Evolutionary conservation across 2,797 vertebrate genomes (phyloP).

Genomic region (Spinibarbus caldwelli): DNA sequence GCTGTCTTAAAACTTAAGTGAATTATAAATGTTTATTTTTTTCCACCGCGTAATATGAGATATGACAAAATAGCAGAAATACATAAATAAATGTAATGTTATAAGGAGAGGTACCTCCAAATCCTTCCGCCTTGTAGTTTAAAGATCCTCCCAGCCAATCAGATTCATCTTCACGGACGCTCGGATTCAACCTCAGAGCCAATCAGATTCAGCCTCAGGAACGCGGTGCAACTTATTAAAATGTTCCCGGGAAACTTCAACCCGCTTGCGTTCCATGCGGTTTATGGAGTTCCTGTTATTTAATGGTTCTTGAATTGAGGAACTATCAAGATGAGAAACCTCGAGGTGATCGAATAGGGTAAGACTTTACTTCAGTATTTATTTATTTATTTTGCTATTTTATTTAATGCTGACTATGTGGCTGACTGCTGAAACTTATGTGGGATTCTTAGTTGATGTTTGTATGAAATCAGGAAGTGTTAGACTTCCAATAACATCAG

Average conservation of each 20-base stretch:
- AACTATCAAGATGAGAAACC: neutral
- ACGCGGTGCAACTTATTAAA: conserved; percentile 25
- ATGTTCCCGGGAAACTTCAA: neutral
- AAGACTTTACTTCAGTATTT: neutral
- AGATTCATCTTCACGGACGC: conserved; percentile 26
- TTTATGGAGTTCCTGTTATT: neutral
- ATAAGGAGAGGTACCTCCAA: conserved; percentile 6
- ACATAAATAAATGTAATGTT: neutral
- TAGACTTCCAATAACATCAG: neutral
- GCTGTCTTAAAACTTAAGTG: neutral
- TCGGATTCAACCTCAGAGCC: conserved; percentile 29
- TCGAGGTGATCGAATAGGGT: conserved; percentile 17
- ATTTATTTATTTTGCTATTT: neutral
- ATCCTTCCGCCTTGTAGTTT: conserved; percentile 61
- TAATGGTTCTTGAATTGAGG: neutral
- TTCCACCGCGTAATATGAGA: too few species aligned
- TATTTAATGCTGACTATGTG: neutral
- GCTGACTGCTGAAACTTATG: neutral
- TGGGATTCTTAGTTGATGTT: neutral
- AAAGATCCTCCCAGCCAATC: conserved; percentile 57
- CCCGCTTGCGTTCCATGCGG: neutral
- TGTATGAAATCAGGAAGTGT: conserved; percentile 33
- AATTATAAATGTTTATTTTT: neutral
- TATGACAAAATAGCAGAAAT: neutral
- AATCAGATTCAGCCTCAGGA: neutral